Evolutionary conservation across 2,888 invertebrate genomes (phyloP).

Genomic region (Amitus sp.): DNA sequence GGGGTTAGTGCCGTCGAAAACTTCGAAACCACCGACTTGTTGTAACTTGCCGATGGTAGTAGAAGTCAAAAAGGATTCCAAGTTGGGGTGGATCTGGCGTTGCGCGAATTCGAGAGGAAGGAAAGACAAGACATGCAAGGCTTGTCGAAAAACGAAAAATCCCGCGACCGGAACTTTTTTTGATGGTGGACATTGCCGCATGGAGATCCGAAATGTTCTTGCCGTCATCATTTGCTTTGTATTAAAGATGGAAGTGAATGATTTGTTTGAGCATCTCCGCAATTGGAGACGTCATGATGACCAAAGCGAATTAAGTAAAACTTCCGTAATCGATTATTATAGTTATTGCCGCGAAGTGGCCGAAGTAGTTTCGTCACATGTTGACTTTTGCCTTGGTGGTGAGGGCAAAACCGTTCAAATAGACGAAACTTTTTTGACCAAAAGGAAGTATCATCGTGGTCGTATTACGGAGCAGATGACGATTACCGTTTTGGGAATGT

Average conservation of each 20-base stretch:
- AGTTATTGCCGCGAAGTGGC: slow-evolving; percentile 1
- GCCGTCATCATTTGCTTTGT: not conserved
- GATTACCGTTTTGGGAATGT: not conserved
- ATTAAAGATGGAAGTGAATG: not conserved
- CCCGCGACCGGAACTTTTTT: not conserved
- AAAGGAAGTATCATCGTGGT: slow-evolving; percentile 26
- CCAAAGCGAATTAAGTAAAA: not conserved
- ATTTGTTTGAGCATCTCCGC: not conserved
- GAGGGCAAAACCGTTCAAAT: slow-evolving; percentile 28
- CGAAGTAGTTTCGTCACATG: not conserved
- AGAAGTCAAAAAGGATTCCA: not conserved
- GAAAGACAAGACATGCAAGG: not conserved
- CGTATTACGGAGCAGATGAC: slow-evolving; percentile 17
- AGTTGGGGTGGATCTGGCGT: not conserved
- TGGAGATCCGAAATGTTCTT: not conserved
- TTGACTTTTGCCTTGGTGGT: too few relatives aligned
- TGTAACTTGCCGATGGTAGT: not conserved
- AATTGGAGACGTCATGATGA: not conserved
- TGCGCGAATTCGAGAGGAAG: not conserved
- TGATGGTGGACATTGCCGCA: not conserved
- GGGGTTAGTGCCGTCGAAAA: not conserved
- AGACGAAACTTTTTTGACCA: slow-evolving; percentile 34
- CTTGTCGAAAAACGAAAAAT: not conserved
- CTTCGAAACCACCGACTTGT: not conserved
- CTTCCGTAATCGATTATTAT: not conserved